Conservation (phyloP, 2,797 vertebrate genomes). For the Limnodromus scolopaceus region DNA sequence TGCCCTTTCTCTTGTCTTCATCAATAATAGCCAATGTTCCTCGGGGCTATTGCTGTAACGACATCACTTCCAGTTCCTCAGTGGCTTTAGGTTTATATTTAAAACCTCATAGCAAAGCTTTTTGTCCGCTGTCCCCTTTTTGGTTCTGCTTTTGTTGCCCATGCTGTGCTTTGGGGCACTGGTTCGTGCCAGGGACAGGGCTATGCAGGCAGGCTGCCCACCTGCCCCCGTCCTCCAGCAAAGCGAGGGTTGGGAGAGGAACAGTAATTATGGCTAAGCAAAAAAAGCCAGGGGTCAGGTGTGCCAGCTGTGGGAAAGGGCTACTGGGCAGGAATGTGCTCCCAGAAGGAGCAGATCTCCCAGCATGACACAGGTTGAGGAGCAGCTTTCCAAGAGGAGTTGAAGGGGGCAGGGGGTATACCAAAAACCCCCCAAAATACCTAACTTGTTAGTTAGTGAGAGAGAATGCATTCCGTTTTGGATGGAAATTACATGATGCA, state of each 20-base stretch:
- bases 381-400: neutral
- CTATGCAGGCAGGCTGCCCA: neutral
- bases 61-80: neutral
- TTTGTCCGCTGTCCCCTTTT: neutral
- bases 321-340: neutral
- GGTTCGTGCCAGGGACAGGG: fast-evolving
- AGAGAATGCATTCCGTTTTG: neutral
- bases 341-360: neutral
- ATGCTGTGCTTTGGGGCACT: neutral
- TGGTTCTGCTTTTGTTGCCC: neutral
- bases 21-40: neutral
- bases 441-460: neutral
- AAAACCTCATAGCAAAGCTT: neutral
- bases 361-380: neutral
- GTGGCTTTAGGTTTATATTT: neutral
- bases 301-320: neutral
- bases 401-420: neutral
- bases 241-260: neutral
- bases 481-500: neutral
- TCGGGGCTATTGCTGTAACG: neutral
- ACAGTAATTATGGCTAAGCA: neutral
- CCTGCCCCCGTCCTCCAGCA: neutral
- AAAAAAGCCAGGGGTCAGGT: neutral
- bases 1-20: neutral
- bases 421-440: no score